Evolutionary conservation across 2,888 invertebrate genomes (phyloP).

Genomic region (Tridacna crocea): DNA sequence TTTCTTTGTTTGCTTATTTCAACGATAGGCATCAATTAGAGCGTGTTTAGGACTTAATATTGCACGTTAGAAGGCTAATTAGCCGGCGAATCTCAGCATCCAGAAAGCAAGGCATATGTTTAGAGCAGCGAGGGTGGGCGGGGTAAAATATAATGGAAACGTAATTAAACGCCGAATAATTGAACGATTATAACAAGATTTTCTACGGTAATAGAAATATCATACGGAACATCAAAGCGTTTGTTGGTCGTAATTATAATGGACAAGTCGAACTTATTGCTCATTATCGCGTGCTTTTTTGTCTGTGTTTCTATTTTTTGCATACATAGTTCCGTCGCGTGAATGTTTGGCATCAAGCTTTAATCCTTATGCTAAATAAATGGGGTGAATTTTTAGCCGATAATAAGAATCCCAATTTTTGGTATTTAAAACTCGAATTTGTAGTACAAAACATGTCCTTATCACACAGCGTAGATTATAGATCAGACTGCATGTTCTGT

Average conservation of each 20-base stretch:
- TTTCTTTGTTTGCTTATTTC: slow-evolving; percentile 64
- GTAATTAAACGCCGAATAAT: slow-evolving; percentile 54
- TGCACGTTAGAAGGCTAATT: slow-evolving; percentile 62
- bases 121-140: slow-evolving; percentile 54
- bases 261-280: slow-evolving; percentile 27
- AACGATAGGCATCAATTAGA: slow-evolving; percentile 63
- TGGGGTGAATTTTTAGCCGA: too few relatives aligned
- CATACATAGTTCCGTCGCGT: background rate
- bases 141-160: slow-evolving; percentile 51
- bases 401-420: too few relatives aligned
- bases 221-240: slow-evolving; percentile 25
- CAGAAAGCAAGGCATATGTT: slow-evolving; percentile 58
- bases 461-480: too few relatives aligned
- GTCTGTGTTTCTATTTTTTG: background rate
- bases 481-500: too few relatives aligned
- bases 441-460: too few relatives aligned
- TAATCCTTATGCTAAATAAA: too few relatives aligned
- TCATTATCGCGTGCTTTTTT: slow-evolving; percentile 19
- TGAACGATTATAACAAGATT: slow-evolving; percentile 46
- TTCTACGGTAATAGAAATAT: slow-evolving; percentile 14
- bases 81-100: slow-evolving; percentile 48
- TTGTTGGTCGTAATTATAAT: slow-evolving; percentile 16
- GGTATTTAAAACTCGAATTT: too few relatives aligned
- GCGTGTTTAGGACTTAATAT: slow-evolving; percentile 60
- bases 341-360: too few relatives aligned